Percentiles rank a stretch among this genome's conserved stretches.
phyloP scores from a whole-genome alignment of 2,797 vertebrate species.

The Capromys pilorides region DNA sequence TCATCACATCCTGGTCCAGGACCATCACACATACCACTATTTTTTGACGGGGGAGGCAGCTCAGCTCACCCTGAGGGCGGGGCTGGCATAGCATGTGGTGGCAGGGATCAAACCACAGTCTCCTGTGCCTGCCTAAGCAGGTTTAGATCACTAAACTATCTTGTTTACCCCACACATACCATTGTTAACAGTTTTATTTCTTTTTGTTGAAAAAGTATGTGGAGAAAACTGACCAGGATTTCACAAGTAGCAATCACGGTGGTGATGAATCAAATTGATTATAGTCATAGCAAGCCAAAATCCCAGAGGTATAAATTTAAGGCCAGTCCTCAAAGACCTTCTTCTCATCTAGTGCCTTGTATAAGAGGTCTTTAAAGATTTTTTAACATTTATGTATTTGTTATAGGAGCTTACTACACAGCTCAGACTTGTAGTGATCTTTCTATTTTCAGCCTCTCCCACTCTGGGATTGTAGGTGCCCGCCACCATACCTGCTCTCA shows the following conservation, averaged over 20 bases:
- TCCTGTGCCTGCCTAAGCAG: no score
- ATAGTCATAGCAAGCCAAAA: not conserved
- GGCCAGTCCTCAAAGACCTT: not conserved
- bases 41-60: not conserved
- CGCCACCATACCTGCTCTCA: no score
- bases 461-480: no score
- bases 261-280: not conserved
- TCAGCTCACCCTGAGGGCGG: no score
- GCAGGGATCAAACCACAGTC: no score
- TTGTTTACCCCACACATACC: not conserved
- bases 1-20: not conserved
- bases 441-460: no score
- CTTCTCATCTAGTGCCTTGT: not conserved
- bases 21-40: not conserved
- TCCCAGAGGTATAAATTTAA: not conserved
- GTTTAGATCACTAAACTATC: no score
- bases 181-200: not conserved
- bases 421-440: no score
- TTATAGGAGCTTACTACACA: no score
- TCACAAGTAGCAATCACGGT: not conserved
- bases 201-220: not conserved
- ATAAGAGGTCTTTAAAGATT: not conserved
- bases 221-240: not conserved
- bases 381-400: no score
- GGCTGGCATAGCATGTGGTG: no score